Base-by-base conservation (phyloP, 2,113 vertebrate genomes). In the Zeus faber region DNA sequence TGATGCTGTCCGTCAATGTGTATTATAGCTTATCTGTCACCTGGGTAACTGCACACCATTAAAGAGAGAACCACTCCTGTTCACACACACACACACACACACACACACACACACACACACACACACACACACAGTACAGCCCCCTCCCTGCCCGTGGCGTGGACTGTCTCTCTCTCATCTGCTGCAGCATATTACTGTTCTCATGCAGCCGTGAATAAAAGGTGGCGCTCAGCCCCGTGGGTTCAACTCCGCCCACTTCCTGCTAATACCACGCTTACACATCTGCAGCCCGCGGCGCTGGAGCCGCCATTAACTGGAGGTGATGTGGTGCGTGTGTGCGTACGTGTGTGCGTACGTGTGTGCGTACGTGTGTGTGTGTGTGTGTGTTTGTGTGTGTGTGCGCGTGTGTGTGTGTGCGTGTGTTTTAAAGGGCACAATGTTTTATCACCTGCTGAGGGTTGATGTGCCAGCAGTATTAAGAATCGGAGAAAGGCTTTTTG, bases 231-330 rank as follows among this genome's bases (percentile, higher is more conserved):
- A 51, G 41, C 16, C 31, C 49, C 35, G 18, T 44, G 45, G 45
- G 26, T 46, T 29, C 51, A 45, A 54, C 43, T 76, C 25, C 49
- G 61, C 67, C 62, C 21, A 79, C 77, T 72, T 72, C 65, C 56
- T 64, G 61, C 58, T 62, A 79, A 82, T 40, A 67, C 72, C n/a
- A n/a, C n/a, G n/a, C n/a, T n/a, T n/a, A n/a, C n/a, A n/a, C n/a
- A n/a, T n/a, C n/a, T n/a, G n/a, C n/a, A n/a, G 46, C 26, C 45
- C 45, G 21, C 18, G 35, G 49, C 27, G 16, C 41, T 51, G n/a
- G 26, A 41, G 46, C 49, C 58, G 63, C 49, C 27, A 63, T 68
- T 61, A 68, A 61, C 63, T 68, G 17, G 1, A 56, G 51, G 54
- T 58, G 27, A 31, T 58, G 18, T 8, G 22, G 24, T 33, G 49